Evolutionary conservation across 2,797 vertebrate genomes (phyloP).

Genomic region (Propithecus perrieri): DNA sequence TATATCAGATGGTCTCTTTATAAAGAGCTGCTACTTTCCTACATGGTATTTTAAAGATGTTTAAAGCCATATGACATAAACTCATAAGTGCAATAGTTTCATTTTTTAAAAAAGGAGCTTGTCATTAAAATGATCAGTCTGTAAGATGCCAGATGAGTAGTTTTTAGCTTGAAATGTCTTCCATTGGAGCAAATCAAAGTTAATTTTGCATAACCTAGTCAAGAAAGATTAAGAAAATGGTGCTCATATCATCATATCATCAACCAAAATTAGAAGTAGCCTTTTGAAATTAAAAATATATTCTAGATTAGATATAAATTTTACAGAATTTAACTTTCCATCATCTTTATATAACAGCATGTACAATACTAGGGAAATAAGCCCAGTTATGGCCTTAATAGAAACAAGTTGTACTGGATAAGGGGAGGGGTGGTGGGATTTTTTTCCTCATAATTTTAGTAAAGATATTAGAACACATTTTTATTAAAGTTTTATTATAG

Average conservation of each 20-base stretch:
- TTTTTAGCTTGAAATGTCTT: not conserved
- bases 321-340: not conserved
- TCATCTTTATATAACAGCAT: not conserved
- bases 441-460: not conserved
- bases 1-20: not conserved
- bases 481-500: not conserved
- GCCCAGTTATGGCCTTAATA: not conserved
- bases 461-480: not conserved
- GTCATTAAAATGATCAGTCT: not conserved
- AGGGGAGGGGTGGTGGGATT: not conserved
- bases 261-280: not conserved
- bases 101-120: not conserved
- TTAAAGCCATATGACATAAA: not conserved
- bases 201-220: not conserved
- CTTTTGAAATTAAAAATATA: not conserved
- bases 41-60: not conserved
- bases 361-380: not conserved
- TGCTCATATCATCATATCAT: not conserved
- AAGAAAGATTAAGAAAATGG: not conserved
- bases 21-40: not conserved
- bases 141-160: not conserved
- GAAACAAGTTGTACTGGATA: not conserved
- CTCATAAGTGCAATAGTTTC: not conserved
- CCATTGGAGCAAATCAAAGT: not conserved
- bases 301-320: constrained; percentile 11